phyloP scores from a whole-genome alignment of 1,140 invertebrate genomes.

The Dufourea novaeangliae region DNA sequence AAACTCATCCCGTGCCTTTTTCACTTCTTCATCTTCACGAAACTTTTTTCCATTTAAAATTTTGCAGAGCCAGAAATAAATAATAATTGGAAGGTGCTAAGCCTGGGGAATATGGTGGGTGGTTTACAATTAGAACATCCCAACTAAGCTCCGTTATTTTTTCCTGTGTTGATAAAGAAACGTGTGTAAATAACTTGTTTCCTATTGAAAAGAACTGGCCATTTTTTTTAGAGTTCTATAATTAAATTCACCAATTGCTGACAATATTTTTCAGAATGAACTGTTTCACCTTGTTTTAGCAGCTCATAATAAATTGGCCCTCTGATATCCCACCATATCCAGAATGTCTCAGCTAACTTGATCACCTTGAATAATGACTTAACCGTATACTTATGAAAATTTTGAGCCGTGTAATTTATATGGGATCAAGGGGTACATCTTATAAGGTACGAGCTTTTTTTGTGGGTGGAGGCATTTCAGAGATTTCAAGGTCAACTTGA shows the following conservation, averaged over 20 bases:
- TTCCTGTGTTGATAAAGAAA: not conserved
- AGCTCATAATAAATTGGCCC: slow-evolving; percentile 52
- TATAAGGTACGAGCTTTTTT: no score
- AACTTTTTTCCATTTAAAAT: not conserved
- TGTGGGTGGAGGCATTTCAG: no score
- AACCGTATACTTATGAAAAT: no score
- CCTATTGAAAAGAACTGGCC: slow-evolving; percentile 48
- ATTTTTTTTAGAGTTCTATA: slow-evolving; percentile 47
- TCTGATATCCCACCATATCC: slow-evolving; percentile 51
- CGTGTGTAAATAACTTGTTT: slow-evolving; percentile 46
- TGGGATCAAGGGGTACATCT: no score
- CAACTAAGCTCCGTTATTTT: not conserved
- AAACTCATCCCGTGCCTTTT: not conserved
- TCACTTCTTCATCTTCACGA: not conserved
- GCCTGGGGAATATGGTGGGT: not conserved
- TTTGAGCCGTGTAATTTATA: no score
- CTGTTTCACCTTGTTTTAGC: slow-evolving; percentile 43
- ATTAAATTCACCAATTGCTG: slow-evolving; percentile 53
- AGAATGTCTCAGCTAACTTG: no score
- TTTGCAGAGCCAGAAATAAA: slow-evolving; percentile 2
- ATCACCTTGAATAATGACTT: no score
- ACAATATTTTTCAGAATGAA: slow-evolving; percentile 41
- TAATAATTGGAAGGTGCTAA: not conserved
- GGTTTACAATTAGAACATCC: not conserved
- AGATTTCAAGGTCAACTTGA: no score